phyloP scores from a whole-genome alignment of 2,888 invertebrate genomes.

The Tineola bisselliella region DNA sequence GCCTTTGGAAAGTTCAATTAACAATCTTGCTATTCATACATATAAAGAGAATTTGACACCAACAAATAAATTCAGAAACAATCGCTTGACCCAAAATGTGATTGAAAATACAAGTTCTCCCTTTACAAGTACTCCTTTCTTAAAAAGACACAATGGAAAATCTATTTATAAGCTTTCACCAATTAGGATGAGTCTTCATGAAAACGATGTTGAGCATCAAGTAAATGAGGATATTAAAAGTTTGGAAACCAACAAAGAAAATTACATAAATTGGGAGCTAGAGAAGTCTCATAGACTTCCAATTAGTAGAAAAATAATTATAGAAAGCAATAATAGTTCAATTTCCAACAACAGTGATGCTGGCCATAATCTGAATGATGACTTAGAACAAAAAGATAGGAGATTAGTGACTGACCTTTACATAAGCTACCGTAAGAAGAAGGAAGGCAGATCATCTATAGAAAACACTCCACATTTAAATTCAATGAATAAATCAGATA shows the following conservation, averaged over 20 bases:
- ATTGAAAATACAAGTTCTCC: conserved; percentile 26
- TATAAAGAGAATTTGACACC: conserved; percentile 7
- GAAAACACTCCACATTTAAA: background rate
- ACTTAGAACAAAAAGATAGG: no score
- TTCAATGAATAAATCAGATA: background rate
- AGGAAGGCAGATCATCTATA: no score
- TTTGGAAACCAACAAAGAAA: background rate
- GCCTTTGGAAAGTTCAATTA: background rate
- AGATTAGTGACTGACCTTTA: no score
- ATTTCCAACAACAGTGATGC: no score
- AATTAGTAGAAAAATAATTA: no score
- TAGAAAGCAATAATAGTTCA: no score
- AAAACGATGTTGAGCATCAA: background rate
- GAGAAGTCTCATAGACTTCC: background rate
- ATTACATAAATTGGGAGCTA: background rate
- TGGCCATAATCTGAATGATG: no score
- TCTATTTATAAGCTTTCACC: conserved; percentile 56
- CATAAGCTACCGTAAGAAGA: no score
- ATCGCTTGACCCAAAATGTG: background rate
- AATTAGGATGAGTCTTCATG: conserved; percentile 27
- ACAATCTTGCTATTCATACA: background rate
- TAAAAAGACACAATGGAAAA: conserved; percentile 43
- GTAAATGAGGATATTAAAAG: background rate
- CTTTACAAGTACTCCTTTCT: conserved; percentile 51
- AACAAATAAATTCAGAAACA: conserved; percentile 1